These are phyloP conservation scores for Pheucticus melanocephalus DNA, from an alignment of 2,113 vertebrate genomes.

Conservation along the genomic window DNA sequence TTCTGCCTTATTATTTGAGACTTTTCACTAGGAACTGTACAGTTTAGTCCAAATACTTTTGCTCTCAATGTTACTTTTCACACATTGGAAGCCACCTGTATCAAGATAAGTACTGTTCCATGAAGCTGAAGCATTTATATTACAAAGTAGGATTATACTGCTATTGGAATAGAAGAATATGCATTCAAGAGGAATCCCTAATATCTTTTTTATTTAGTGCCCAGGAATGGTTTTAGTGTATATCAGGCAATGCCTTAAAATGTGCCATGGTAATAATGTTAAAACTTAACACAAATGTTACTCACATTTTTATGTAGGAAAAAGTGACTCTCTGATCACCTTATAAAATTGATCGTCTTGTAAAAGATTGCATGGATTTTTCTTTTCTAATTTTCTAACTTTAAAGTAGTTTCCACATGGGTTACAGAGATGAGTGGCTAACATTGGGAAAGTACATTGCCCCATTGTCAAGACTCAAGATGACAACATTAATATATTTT, in stretches of 20 bases:
- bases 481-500: neutral
- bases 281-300: neutral
- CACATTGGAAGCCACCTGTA: neutral
- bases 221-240: neutral
- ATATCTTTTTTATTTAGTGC: neutral
- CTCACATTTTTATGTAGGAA: neutral
- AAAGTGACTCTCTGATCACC: neutral
- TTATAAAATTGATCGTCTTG: neutral
- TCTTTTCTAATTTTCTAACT: neutral
- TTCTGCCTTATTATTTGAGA: neutral
- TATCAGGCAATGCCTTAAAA: neutral
- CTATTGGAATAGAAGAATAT: neutral
- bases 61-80: neutral
- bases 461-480: neutral
- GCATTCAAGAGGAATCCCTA: neutral
- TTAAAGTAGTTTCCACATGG: neutral
- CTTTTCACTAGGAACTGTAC: neutral
- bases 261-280: neutral
- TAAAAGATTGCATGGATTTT: neutral
- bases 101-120: neutral
- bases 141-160: neutral
- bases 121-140: neutral
- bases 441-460: neutral
- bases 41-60: neutral
- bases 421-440: neutral